A percentile compares a stretch with the other conserved stretches of the same genome.
Conservation (phyloP, 1,140 invertebrate species). For the Anoplolepis gracilipes region DNA sequence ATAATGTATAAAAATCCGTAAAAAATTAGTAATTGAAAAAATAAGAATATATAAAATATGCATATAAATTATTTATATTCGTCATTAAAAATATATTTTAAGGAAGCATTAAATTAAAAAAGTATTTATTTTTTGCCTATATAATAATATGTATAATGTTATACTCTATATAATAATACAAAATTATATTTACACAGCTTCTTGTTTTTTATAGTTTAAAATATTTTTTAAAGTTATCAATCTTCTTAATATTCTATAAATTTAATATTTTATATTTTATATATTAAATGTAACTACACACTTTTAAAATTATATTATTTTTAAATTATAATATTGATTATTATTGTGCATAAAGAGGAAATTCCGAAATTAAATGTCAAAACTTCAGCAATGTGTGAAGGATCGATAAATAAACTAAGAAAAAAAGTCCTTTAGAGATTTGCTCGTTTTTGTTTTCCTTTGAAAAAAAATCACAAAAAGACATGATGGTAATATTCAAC, state of each 20-base stretch:
- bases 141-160: neutral
- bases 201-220: neutral
- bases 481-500: too few relatives aligned
- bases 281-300: neutral
- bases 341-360: neutral
- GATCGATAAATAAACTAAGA: too few relatives aligned
- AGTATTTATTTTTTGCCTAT: neutral
- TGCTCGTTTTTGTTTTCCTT: too few relatives aligned
- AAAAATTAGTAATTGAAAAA: conserved; percentile 5
- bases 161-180: neutral
- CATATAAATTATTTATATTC: neutral
- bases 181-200: neutral
- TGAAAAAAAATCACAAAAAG: too few relatives aligned
- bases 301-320: neutral
- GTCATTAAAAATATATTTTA: conserved; percentile 9
- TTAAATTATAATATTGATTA: neutral
- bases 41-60: neutral
- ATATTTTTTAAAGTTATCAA: too few relatives aligned
- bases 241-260: neutral
- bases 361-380: too few relatives aligned
- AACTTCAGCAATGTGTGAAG: too few relatives aligned
- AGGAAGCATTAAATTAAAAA: neutral
- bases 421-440: too few relatives aligned
- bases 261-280: neutral
- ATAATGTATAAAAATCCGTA: neutral